Base-by-base conservation (phyloP, 2,888 invertebrate species). In the Agrenia bidenticulata region DNA sequence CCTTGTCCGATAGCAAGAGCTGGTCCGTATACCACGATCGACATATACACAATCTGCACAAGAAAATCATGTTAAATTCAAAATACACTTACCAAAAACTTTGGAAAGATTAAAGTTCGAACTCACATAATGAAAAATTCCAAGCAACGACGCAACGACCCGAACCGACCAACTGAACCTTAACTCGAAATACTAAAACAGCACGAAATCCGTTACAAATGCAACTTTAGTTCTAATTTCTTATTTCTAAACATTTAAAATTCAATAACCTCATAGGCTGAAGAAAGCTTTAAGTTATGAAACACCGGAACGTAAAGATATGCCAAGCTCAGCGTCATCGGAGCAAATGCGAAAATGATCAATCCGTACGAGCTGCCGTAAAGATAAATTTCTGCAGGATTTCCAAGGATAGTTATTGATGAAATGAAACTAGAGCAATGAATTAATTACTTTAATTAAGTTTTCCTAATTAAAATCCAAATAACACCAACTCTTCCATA, bases 361-460 rank as follows among this genome's bases (percentile, higher is more conserved):
- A 71, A 64, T 11, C 64, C 49, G 26, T 68, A 71, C 15, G 67
- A 39, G 50, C 62, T 65, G 27, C 70, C 70, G 53, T 70, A 70
- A 55, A 51, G 61, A 49, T 70, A 70, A 26, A 70, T 66, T 63
- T 81, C 81, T 2, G 80, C 78, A 1, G 81, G 80, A 17, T 79
- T 80, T 1, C 81, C 81, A 11, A 81, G 75, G 11, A 81, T 76
- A 0, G 81, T 80, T 53, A 81, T 79, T 55, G 81, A 81, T 2
- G 80, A 80, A 78, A 81, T 78, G 69, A 81, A 81, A 50, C 80
- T 80, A 66, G 1, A 45, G 49, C 51, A 15, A 17, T 21, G 61
- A 32, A 64, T 23, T 42, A 45, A 23, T 45, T n/a, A n/a, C 9
- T 24, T 5, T 26, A 5, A 60, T 60, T 49, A 2, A 58, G 2